Percentiles rank a stretch among this genome's conserved stretches.
phyloP scores from a whole-genome alignment of 2,797 vertebrate species.

The Agapornis canus region DNA sequence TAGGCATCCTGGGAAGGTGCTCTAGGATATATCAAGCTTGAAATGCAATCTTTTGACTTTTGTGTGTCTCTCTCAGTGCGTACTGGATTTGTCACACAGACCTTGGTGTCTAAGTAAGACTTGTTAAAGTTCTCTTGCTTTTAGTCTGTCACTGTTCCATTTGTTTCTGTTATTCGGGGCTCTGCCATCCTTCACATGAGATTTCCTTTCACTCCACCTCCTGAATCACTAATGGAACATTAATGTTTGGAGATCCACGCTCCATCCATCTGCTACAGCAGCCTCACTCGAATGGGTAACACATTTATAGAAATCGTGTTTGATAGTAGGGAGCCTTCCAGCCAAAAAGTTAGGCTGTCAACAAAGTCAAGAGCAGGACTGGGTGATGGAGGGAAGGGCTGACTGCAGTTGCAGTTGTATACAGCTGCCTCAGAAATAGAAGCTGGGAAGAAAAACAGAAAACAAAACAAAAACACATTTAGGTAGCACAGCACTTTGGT shows the following conservation, averaged over 20 bases:
- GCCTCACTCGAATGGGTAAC: slow-evolving; percentile 74
- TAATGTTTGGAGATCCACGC: slow-evolving; percentile 50
- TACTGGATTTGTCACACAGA: slow-evolving; percentile 74
- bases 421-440: slow-evolving; percentile 61
- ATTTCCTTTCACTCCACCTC: slow-evolving; percentile 67
- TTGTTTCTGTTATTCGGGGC: slow-evolving; percentile 74
- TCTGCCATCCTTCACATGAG: slow-evolving; percentile 68
- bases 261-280: slow-evolving; percentile 68
- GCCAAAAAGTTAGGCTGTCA: slow-evolving; percentile 66
- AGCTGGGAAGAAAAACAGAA: neutral
- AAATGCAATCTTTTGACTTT: slow-evolving; percentile 71
- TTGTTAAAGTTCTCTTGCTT: slow-evolving; percentile 70
- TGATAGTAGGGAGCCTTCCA: slow-evolving; percentile 72
- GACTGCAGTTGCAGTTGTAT: slow-evolving; percentile 37
- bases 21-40: slow-evolving; percentile 60
- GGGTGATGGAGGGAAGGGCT: slow-evolving; percentile 40
- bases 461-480: neutral
- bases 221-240: slow-evolving; percentile 69
- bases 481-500: slow-evolving; percentile 78
- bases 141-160: slow-evolving; percentile 74
- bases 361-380: slow-evolving; percentile 47
- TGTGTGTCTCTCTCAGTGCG: slow-evolving; percentile 57
- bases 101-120: slow-evolving; percentile 75
- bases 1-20: slow-evolving; percentile 71
- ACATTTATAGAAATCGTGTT: slow-evolving; percentile 65